phyloP scores from a whole-genome alignment of 2,888 invertebrate species.

The Holacanthella duospinosa region DNA sequence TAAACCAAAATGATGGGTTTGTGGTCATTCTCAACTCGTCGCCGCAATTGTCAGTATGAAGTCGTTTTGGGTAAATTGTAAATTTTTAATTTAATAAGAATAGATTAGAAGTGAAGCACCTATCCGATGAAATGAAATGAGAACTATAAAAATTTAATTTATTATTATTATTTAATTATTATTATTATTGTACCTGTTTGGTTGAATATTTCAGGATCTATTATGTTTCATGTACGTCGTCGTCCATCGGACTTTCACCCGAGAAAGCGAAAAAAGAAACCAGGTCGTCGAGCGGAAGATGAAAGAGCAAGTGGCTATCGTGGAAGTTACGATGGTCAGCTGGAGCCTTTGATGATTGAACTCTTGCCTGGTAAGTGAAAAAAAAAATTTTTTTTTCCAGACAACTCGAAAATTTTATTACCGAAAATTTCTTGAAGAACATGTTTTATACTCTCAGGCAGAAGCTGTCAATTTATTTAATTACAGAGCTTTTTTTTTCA shows the following conservation, averaged over 20 bases:
- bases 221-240: conserved; percentile 93
- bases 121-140: too few species aligned
- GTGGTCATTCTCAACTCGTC: conserved; percentile 52
- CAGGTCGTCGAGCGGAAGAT: conserved; percentile 46
- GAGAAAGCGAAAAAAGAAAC: conserved; percentile 74
- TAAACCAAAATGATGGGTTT: conserved; percentile 51
- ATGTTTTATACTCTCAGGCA: too few species aligned
- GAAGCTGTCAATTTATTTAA: too few species aligned
- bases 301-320: conserved; percentile 36
- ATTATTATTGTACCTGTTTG: too few species aligned
- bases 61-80: conserved; percentile 53
- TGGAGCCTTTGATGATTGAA: conserved; percentile 61
- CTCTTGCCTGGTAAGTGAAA: conserved; percentile 60
- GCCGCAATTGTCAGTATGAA: conserved; percentile 58
- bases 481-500: too few species aligned
- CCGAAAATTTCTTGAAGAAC: too few species aligned
- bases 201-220: conserved; percentile 57
- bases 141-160: too few species aligned
- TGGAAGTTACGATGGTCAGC: conserved; percentile 46
- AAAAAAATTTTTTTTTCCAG: too few species aligned
- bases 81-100: too few species aligned
- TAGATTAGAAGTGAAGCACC: too few species aligned
- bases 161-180: too few species aligned
- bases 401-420: too few species aligned
- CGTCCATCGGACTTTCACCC: conserved; percentile 84